Evolutionary conservation across 2,888 invertebrate species (phyloP), one percentile per base, ranked within the genome.

Genomic region (Hypselothyrea guttata): DNA sequence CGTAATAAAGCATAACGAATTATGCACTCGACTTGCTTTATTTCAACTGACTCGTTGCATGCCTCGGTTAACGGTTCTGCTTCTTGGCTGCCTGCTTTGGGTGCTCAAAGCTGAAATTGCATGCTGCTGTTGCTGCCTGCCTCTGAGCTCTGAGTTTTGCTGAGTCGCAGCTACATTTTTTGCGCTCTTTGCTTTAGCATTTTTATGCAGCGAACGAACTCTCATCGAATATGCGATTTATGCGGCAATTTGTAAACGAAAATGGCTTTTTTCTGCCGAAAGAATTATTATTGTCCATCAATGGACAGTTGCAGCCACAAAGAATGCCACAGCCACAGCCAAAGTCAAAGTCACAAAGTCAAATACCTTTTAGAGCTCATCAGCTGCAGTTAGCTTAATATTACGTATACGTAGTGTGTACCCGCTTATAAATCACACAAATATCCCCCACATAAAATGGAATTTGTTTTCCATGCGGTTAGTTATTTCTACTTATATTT

Each of bases 141-240:
- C 18, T 15, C 15, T 7, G 33, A n/a, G n/a, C n/a, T n/a, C 22
- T 22, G 22, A 2, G 3, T 22, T 2, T 5, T 22, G 22, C 5
- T 22, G 22, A 5, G 3, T 22, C 5, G 2, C 22, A 22, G 22
- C 22, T 5, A 22, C 22, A 22, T 22, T 22, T 46, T 27, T 11
- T 22, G 27, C 18, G 27, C 11, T 27, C 48, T 56, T 51, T 72
- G 58, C 64, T 61, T 67, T 76, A 62, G 67, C 75, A 74, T 58
- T 74, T 71, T 59, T 61, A 56, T 22, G 53, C 35, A 35, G 46
- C 16, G 5, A 37, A 38, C 42, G 27, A 75, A 76, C 71, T 84
- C 78, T 81, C 81, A 81, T 84, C 84, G 84, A 84, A 81, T 81
- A 82, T 81, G 84, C 81, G 84, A 81, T 84, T 81, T 84, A 81